Evolutionary conservation across 2,888 invertebrate species (phyloP).

Genomic region (Liopterus haemorrhoidalis): DNA sequence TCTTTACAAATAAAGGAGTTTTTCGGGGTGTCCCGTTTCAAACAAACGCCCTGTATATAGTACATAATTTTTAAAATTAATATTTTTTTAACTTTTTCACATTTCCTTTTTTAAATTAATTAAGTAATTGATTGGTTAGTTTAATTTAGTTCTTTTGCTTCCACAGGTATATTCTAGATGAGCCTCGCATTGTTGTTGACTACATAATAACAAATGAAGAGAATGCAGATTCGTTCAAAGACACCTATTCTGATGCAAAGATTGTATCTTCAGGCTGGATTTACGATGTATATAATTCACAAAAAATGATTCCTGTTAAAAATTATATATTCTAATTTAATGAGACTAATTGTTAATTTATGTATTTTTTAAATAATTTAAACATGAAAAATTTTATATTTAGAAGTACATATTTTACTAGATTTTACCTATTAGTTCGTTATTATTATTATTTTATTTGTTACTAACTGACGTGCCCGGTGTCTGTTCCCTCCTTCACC

Average conservation of each 20-base stretch:
- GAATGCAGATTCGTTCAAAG: conserved; percentile 33
- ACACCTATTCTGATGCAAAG: conserved; percentile 32
- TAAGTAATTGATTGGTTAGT: too few species aligned
- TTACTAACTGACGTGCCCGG: too few species aligned
- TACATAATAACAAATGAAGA: conserved; percentile 37
- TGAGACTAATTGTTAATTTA: neutral
- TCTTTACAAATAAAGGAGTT: too few species aligned
- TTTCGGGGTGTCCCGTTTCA: too few species aligned
- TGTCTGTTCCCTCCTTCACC: too few species aligned
- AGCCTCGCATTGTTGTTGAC: conserved; percentile 37
- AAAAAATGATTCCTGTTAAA: conserved; percentile 34
- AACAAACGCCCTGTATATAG: neutral
- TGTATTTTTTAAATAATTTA: neutral
- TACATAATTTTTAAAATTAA: conserved; percentile 9
- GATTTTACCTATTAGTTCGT: conserved; percentile 1
- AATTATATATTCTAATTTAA: conserved; percentile 22
- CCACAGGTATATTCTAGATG: conserved; percentile 37
- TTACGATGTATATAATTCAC: conserved; percentile 52
- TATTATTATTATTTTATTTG: too few species aligned
- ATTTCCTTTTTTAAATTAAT: conserved; percentile 13
- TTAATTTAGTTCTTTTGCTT: conserved; percentile 6
- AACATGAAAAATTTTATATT: neutral
- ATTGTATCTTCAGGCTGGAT: conserved; percentile 56
- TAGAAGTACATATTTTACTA: neutral
- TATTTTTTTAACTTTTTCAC: conserved; percentile 10